A percentile compares a stretch with the other conserved stretches of the same genome.
phyloP scores from a whole-genome alignment of 2,888 invertebrate genomes.

The Cosmia trapezina region DNA sequence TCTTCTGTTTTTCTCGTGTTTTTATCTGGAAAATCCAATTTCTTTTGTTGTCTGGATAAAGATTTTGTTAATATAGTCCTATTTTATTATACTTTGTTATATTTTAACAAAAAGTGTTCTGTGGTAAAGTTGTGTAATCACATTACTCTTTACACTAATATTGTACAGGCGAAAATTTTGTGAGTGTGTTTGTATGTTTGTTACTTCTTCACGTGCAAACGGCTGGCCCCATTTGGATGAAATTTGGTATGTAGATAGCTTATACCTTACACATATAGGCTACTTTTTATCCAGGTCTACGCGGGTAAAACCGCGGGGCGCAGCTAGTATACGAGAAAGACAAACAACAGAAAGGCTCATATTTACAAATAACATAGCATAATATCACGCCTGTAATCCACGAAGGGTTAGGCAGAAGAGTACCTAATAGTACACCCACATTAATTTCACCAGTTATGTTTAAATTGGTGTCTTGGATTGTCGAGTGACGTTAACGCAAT shows the following conservation, averaged over 20 bases:
- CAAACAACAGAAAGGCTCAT: not conserved
- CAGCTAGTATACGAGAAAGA: not conserved
- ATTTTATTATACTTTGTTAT: not conserved
- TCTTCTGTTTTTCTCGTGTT: not conserved
- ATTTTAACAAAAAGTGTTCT: not conserved
- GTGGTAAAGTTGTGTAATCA: not conserved
- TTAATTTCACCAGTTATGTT: not conserved
- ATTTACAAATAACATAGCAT: not conserved
- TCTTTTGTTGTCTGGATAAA: not conserved
- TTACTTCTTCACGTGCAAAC: no score
- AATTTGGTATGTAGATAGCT: no score
- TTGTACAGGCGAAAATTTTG: no score
- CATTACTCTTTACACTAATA: no score
- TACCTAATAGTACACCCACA: not conserved
- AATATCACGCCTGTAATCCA: not conserved
- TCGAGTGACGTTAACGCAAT: no score
- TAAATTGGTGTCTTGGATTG: no score
- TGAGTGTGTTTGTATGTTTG: no score
- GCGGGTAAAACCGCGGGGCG: no score
- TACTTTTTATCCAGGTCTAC: no score
- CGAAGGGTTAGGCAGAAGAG: not conserved
- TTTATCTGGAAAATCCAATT: not conserved
- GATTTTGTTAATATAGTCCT: not conserved
- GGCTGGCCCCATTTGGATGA: no score
- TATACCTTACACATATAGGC: no score